These are phyloP conservation scores for Oceanites oceanicus DNA, from an alignment of 2,113 vertebrate species.

Conservation along the genomic window DNA sequence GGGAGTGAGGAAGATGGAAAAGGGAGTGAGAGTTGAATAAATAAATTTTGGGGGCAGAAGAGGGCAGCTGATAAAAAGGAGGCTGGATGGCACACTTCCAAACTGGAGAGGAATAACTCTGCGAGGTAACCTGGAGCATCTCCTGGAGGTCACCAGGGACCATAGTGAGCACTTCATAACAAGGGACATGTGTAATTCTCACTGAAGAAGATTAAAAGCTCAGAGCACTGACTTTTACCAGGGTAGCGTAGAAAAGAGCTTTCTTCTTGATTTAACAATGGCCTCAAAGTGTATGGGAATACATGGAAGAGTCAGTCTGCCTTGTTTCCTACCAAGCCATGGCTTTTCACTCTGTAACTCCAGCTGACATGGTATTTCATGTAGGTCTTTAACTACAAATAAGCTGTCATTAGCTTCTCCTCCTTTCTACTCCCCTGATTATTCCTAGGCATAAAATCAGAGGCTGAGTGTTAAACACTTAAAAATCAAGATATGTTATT, in stretches of 20 bases:
- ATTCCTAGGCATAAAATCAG: not conserved
- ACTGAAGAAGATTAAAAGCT: not conserved
- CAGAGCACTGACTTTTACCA: not conserved
- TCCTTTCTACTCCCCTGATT: not conserved
- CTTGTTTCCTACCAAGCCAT: not conserved
- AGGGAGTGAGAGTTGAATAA: not conserved
- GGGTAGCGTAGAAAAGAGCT: not conserved
- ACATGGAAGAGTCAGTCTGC: rapidly evolving
- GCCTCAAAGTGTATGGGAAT: not conserved
- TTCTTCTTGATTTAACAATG: not conserved
- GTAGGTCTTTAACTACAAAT: not conserved
- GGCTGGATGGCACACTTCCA: not conserved
- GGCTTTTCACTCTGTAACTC: not conserved
- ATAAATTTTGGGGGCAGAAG: not conserved
- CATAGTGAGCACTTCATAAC: not conserved
- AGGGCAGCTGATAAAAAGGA: not conserved
- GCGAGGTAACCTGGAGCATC: not conserved
- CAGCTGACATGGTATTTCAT: not conserved
- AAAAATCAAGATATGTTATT: not conserved
- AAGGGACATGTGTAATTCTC: not conserved
- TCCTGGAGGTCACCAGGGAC: not conserved
- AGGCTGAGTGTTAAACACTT: not conserved
- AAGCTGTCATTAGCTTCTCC: not conserved
- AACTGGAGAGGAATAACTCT: not conserved
- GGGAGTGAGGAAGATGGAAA: not conserved